These are phyloP conservation scores for Melanogrammus aeglefinus DNA, from an alignment of 2,797 vertebrate species.

Conservation along the genomic window DNA sequence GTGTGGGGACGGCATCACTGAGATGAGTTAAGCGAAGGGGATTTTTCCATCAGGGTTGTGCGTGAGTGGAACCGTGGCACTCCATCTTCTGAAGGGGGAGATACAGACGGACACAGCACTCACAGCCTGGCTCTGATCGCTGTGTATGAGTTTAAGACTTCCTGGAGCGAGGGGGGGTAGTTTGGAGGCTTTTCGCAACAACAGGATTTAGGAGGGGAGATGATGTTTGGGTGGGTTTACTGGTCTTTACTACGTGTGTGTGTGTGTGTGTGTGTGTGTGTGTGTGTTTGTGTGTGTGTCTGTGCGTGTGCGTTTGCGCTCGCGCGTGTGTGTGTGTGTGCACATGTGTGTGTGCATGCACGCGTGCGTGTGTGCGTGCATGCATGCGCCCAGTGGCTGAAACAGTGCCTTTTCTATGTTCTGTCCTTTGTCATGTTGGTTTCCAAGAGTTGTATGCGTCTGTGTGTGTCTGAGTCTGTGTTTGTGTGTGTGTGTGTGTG, in stretches of 20 bases:
- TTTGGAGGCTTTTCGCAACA: constrained; percentile 4
- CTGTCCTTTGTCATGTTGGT: neutral
- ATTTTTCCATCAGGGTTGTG: constrained; percentile 62
- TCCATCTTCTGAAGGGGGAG: constrained; percentile 28
- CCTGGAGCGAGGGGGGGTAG: neutral
- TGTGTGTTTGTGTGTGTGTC: neutral
- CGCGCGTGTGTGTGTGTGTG: neutral
- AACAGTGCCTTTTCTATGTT: neutral
- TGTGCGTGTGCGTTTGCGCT: neutral
- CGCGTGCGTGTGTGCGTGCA: neutral
- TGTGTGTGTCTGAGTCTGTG: too few species aligned
- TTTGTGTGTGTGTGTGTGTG: too few species aligned
- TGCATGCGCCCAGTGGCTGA: neutral
- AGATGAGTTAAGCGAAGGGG: constrained; percentile 50
- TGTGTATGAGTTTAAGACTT: neutral
- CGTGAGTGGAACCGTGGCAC: constrained; percentile 38
- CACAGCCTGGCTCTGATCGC: neutral
- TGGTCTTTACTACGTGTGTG: constrained; percentile 6
- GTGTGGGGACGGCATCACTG: constrained; percentile 43
- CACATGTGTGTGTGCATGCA: neutral
- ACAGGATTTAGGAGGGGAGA: neutral
- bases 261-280: neutral
- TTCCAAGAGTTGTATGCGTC: neutral
- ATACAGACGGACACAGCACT: constrained; percentile 21
- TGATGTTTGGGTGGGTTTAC: neutral